Base-by-base conservation (phyloP, 2,113 vertebrate genomes). In the Pardalotus punctatus region DNA sequence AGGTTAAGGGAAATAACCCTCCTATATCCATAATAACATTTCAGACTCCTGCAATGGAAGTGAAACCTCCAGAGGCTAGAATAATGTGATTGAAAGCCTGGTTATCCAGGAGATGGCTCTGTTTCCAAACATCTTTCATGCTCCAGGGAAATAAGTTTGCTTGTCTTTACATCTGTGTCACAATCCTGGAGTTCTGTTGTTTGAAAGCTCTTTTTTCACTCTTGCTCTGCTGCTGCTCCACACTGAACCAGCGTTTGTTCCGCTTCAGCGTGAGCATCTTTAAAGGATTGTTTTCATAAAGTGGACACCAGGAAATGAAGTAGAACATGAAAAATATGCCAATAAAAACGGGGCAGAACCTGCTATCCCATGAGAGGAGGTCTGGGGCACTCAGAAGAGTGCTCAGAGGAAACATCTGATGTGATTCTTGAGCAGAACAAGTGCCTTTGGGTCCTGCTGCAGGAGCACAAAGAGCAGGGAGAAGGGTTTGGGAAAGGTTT, bases 231-330 rank as follows among this genome's bases (percentile, higher is more conserved):
- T 43, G 36, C 66, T 60, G 47, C 66, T 93, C 88, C 28, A 3
- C 3, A 1, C 86, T 53, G 87, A 90, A 81, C 69, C 65, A 50
- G 51, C 0, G 1, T 58, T 95, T 71, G 0, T 48, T 91, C 54
- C 2, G 6, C 80, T 92, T 78, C 81, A 76, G 47, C 83, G 60
- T 0, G 5, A 45, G 53, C 58, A 4, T 51, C 77, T 85, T 90
- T 97, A 97, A 97, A 96, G 61, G 83, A 96, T 94, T 70, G 94
- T 93, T 97, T 96, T 97, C 96, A 97, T 97, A 94, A 97, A 91
- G 70, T 53, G 67, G 85, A 42, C 87, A 92, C 35, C 10, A n/a
- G 80, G 83, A 93, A 95, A 95, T 60, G 31, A 82, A 94, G 50
- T n/a, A 67, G 66, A 89, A 94, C 9, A 3, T 96, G 92, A 96